Evolutionary conservation across 2,888 invertebrate species (phyloP).

Genomic region (Heteropelma amictum): DNA sequence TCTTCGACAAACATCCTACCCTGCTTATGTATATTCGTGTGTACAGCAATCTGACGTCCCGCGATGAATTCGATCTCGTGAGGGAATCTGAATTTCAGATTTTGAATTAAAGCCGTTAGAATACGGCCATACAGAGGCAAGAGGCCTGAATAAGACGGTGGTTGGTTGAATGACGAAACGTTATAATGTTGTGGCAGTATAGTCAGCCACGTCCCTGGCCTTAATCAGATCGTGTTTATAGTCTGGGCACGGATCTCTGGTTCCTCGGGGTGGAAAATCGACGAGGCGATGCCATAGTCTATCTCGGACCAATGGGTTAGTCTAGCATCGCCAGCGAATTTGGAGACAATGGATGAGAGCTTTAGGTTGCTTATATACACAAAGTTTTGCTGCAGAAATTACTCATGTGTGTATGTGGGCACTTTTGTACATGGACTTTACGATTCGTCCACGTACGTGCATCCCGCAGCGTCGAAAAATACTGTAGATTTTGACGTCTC

Average conservation of each 20-base stretch:
- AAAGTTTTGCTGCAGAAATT: background rate
- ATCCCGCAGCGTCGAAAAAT: background rate
- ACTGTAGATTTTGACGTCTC: too few species aligned
- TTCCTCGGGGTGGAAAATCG: slow-evolving; percentile 67
- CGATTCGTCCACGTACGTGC: background rate
- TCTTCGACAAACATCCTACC: too few species aligned
- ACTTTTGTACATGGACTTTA: background rate
- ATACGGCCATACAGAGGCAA: slow-evolving; percentile 34
- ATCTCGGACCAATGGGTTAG: slow-evolving; percentile 20
- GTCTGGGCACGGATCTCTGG: slow-evolving; percentile 66
- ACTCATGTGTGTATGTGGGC: background rate
- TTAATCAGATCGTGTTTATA: slow-evolving; percentile 73
- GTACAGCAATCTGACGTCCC: too few species aligned
- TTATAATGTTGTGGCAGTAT: slow-evolving; percentile 6
- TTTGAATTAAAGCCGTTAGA: slow-evolving; percentile 69
- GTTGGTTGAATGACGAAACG: background rate
- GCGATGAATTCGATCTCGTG: too few species aligned
- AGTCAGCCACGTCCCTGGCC: slow-evolving; percentile 27
- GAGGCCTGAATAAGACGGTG: background rate
- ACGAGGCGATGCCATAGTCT: slow-evolving; percentile 45
- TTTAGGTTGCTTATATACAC: background rate
- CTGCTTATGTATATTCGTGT: too few species aligned
- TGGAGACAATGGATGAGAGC: slow-evolving; percentile 32
- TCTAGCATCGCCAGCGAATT: slow-evolving; percentile 28
- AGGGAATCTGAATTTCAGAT: slow-evolving; percentile 67